Base-by-base conservation (phyloP, 2,888 invertebrate species). In the Flexamia atlantica region DNA sequence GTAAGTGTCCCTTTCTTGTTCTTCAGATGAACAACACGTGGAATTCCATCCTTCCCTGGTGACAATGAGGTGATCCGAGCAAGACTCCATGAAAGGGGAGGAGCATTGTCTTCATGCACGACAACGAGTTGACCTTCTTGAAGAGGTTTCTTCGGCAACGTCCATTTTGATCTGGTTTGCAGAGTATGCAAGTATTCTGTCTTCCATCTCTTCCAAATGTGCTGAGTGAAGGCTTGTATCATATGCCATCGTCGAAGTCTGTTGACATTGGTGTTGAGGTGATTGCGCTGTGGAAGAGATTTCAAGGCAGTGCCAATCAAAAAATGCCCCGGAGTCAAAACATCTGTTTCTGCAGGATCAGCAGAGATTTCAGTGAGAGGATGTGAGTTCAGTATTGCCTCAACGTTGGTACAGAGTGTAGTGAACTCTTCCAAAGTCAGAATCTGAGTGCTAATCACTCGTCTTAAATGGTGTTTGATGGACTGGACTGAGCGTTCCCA, bases 311-410 rank as follows among this genome's bases (percentile, higher is more conserved):
- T 40, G 0, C 88, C 88, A 14, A 87, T 84, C 17, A 85, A 68
- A 53, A 88, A 88, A 84, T 88, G 87, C 9, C 87, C 87, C 0
- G 88, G 88, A 3, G 87, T 87, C 0, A 88, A 80, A 4, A 84
- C 86, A 9, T 83, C 50, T 0, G 86, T 86, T 74, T 88, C 87
- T 17, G 70, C 57, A 0, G 87, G 76, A n/a, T 76, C 76, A 46
- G 42, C 20, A 40, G 76, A 76, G 20, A 76, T 4, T 20, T 4
- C 40, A 5, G 14, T n/a, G 17, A 76, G 7, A 10, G 76, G 76
- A 28, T 14, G 30, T n/a, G 76, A 76, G 40, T 76, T 76, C 46
- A 76, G 42, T n/a, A 76, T 76, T 20, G 76, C 36, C 17, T 50
- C 76, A n/a, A 76, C 50, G 5, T 28, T 10, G 5, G 20, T 23